Evolutionary conservation across 2,113 vertebrate genomes (phyloP).

Genomic region (Hyla sarda): DNA sequence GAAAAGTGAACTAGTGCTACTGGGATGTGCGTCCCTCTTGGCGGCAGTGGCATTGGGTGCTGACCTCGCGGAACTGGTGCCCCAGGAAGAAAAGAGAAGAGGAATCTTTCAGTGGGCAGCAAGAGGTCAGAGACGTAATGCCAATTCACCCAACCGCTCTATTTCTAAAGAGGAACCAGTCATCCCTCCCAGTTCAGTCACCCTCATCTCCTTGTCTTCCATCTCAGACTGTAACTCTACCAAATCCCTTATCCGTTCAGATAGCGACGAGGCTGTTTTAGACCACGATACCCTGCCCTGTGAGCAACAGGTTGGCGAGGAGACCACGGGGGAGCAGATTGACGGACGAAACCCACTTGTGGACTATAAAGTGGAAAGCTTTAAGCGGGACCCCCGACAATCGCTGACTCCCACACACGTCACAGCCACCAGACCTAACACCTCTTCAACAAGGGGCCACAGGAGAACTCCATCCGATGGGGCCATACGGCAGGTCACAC

Average conservation of each 20-base stretch:
- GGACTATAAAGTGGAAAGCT: constrained; percentile 87
- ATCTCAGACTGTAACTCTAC: constrained; percentile 92
- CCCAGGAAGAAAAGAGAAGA: constrained; percentile 83
- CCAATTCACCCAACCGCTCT: constrained; percentile 72
- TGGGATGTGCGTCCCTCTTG: constrained; percentile 84
- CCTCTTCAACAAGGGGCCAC: constrained; percentile 75
- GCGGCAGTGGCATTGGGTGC: constrained; percentile 81
- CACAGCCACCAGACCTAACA: constrained; percentile 71
- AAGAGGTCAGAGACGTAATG: constrained; percentile 73
- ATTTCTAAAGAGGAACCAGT: constrained; percentile 69
- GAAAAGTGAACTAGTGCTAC: constrained; percentile 80
- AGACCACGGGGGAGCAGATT: neutral
- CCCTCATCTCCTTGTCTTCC: constrained; percentile 88
- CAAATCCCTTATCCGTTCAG: constrained; percentile 85
- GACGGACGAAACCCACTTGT: constrained; percentile 79
- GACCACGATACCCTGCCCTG: neutral
- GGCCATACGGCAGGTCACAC: constrained; percentile 78
- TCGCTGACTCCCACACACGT: constrained; percentile 90
- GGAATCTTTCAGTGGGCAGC: constrained; percentile 83
- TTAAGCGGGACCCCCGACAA: constrained; percentile 88
- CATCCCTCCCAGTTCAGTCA: constrained; percentile 77
- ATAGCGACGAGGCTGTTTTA: constrained; percentile 78
- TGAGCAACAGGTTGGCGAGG: neutral
- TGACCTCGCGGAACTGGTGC: constrained; percentile 76
- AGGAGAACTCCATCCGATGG: constrained; percentile 86